Base-by-base conservation (phyloP, 2,888 invertebrate species). In the Acleris cristana region DNA sequence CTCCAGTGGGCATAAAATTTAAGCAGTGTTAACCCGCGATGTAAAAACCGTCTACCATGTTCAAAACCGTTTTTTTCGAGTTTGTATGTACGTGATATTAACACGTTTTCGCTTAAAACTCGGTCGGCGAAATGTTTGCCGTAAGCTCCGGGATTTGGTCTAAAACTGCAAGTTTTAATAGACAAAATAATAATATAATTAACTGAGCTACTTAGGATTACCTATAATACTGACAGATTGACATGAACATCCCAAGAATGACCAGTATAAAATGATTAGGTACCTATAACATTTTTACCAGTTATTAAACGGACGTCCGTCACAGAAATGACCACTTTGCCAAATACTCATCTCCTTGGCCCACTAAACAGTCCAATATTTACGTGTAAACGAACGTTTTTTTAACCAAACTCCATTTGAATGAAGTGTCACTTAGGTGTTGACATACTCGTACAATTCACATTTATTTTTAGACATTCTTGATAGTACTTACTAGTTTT, bases 331-430 rank as follows among this genome's bases (percentile, higher is more conserved):
- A 7, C 49, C 49, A n/a, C 59, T 18, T 45, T 34, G 48, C 62
- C 62, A 49, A 57, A 58, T n/a, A 52, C 5, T 45, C 48, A 53
- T 63, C 63, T 62, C 67, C 67, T 67, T 67, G 67, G 54, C 67
- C 63, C 48, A 67, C 67, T 14, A 67, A 67, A 54, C 23, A 5
- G 51, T 48, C 18, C 12, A 67, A 67, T 66, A 58, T 67, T 67
- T 67, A 58, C 34, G 49, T 48, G 48, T 48, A 45, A 51, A 26
- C 58, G 62, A 67, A 67, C 58, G 58, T 67, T 67, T 63, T 58
- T 60, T 67, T 51, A 61, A 57, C 53, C 48, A 26, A 49, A 57
- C 53, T 26, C 30, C 48, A 62, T 56, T 58, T 53, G 56, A 53
- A 58, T 67, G 62, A 61, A 57, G 49, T 66, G 57, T 19, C 62